Conservation (phyloP, 2,888 invertebrate genomes). For the Oligia fasciuncula region DNA sequence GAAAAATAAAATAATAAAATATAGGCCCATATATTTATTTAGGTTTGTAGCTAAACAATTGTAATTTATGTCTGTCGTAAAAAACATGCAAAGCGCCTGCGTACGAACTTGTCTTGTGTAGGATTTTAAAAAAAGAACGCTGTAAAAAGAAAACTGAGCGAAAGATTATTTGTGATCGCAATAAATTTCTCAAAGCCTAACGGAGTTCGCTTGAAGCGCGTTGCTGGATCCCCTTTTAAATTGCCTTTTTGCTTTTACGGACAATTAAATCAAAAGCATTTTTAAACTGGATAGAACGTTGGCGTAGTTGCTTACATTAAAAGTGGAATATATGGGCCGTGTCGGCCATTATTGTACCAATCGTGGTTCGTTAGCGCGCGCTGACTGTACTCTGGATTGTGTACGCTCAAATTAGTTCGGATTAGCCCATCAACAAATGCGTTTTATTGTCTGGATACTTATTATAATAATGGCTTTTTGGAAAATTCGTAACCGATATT, state of each 20-base stretch:
- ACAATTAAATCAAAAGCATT: conserved; percentile 74
- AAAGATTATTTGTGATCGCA: conserved; percentile 79
- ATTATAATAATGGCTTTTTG: conserved; percentile 27
- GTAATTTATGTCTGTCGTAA: conserved; percentile 61
- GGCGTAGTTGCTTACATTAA: conserved; percentile 49
- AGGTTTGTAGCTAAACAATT: conserved; percentile 53
- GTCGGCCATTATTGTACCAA: conserved; percentile 42
- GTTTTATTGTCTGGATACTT: conserved; percentile 27
- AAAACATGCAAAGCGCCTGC: conserved; percentile 38
- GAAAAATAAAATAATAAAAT: conserved; percentile 23
- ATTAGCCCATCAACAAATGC: conserved; percentile 41
- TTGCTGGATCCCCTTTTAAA: conserved; percentile 71
- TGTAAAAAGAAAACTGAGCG: conserved; percentile 65
- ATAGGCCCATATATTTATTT: conserved; percentile 21
- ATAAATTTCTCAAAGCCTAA: conserved; percentile 79
- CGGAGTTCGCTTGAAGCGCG: conserved; percentile 63
- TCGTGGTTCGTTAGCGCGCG: conserved; percentile 48
- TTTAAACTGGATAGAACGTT: conserved; percentile 58
- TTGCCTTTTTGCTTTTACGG: conserved; percentile 77
- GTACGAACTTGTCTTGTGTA: conserved; percentile 62
- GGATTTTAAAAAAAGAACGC: conserved; percentile 73
- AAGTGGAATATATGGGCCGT: conserved; percentile 48
- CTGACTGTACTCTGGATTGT: conserved; percentile 38
- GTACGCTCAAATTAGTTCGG: conserved; percentile 48
- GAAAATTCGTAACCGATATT: conserved; percentile 6